Base-by-base conservation (phyloP, 2,113 vertebrate species). In the Platichthys stellatus region DNA sequence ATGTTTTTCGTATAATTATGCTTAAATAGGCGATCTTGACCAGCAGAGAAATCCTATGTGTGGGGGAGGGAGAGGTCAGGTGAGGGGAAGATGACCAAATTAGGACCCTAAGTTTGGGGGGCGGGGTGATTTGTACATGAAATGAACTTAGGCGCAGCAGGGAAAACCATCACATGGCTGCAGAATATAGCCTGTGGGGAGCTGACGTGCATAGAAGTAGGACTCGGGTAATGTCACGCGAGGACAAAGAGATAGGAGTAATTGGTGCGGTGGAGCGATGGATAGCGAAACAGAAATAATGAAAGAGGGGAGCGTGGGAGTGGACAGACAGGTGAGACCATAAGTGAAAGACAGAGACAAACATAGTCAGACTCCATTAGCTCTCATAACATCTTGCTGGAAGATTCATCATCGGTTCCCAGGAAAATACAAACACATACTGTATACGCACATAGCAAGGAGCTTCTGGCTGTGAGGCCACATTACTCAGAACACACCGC, bases 31-130 rank as follows among this genome's bases (percentile, higher is more conserved):
- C 49, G 17, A 74, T 66, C 40, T 28, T 11, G 20, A 31, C 35
- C 38, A 38, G 20, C 8, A 7, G 9, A 69, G 38, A 72, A 35
- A 28, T 71, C 20, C n/a, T 17, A 28, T 23, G 40, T 28, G 71
- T 28, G 61, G 56, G 66, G 60, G 51, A 31, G 28, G 13, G 43
- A 69, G 68, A 76, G 59, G 77, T 76, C 68, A 75, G 65, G 20
- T 75, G 47, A 87, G 79, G 65, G 20, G 70, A 83, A 71, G 62
- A 88, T n/a, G 51, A 53, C 60, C 20, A 81, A 91, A 84, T 75
- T 74, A 86, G 82, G 61, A 82, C 84, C 83, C 76, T 82, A 21
- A 38, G 59, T 31, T 5, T 5, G 53, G 73, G 71, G 72, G 81
- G 80, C 5, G 28, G 28, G 31, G 31, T 5, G 6, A 6, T 28